Evolutionary conservation across 1,140 invertebrate genomes (phyloP), one percentile per base, ranked within the genome.

Genomic region (Limonius californicus): DNA sequence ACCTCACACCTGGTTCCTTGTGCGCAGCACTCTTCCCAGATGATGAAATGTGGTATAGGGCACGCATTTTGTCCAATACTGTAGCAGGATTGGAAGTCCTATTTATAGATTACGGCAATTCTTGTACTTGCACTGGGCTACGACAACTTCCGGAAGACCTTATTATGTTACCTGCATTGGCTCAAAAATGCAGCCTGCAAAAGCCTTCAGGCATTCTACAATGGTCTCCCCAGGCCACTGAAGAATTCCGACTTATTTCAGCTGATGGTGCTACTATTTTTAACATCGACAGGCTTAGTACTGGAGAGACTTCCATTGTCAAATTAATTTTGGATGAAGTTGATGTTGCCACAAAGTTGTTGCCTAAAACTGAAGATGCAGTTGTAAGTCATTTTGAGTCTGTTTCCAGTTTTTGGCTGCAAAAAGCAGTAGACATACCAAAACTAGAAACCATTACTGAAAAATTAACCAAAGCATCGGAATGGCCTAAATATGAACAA

Each of bases 51-150:
- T 90, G 87, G 87, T 90, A 89, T 68, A 77, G 88, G 32, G 87
- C 86, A 0, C 81, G 85, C 70, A 79, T 89, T 30, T 74, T 88
- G 19, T 81, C 82, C 6, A 80, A 84, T 45, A 81, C 81, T 1
- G 83, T 84, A 1, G 77, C 79, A 9, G 66, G 71, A 9, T 64
- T 77, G 2, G 85, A 87, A 76, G 86, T 89, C 0, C 69, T 86
- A 0, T 89, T 88, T 68, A 84, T 89, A 72, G 89, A 90, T 76
- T 90, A 89, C 68, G 88, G 88, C 16, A 89, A 90, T 73, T 84
- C 83, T 0, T 84, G 84, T 9, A 78, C 81, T 6, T 81, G 82
- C 0, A 81, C 78, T 18, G 81, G 83, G 68, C 73, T 89, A 30
- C 74, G 82, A 21, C 79, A 79, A 66, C 74, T 90, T 15, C 87